Base-by-base conservation (phyloP, 2,797 vertebrate genomes). In the Cirrhinus mrigala region DNA sequence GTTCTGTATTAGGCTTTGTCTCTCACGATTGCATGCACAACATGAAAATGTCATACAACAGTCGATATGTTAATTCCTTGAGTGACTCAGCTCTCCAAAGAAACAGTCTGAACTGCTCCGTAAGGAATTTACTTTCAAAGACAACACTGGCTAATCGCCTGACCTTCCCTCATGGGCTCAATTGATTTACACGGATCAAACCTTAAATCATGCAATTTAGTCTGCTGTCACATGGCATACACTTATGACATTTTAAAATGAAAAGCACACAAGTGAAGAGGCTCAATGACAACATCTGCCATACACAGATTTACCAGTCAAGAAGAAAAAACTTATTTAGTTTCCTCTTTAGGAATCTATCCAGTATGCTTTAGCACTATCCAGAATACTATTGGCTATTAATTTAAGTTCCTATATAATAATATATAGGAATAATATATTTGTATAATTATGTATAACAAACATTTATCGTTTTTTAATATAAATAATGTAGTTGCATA, bases 211-310 rank as follows among this genome's bases (percentile, higher is more conserved):
- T 44, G 60, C 81, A 85, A 83, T 89, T 69, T 79, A 85, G 75
- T 83, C 70, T 83, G 76, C 82, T 27, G 88, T 91, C 91, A 91
- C 90, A 91, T 89, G 88, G 86, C 40, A 44, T 46, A 83, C 56
- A 88, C 89, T 70, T 86, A 89, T 92, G 92, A 93, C 90, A 90
- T 78, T 68, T 82, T 85, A 87, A 66, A 88, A 81, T 85, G 20
- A 85, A 85, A 86, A 81, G 40, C 18, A 79, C 69, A 70, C 79
- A 37, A 62, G 80, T 88, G n/a, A 71, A 33, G 83, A 89, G 88
- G 87, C 87, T 88, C 88, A 84, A 56, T 87, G 54, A 88, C n/a
- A 40, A 52, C 85, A 90, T 88, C 87, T 85, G 87, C 76, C 40
- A 44, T 84, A 22, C 89, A 62, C 70, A 87, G 89, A 83, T 86